These are phyloP conservation scores for Drosophila kepulauana DNA, from an alignment of 1,140 invertebrate species.

Conservation along the genomic window DNA sequence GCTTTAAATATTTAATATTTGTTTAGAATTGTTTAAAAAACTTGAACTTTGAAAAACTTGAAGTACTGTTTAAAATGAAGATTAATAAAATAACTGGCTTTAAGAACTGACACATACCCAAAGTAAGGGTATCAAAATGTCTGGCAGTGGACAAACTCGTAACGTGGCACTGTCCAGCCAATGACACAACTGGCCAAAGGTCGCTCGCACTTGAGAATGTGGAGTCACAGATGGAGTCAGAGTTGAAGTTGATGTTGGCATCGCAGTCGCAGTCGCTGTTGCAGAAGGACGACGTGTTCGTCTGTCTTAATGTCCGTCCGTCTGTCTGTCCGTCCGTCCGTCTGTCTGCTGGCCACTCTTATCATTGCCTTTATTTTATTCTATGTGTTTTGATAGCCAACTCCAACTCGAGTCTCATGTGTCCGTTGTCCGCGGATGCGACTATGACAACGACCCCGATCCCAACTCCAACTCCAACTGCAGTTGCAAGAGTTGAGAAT, in stretches of 20 bases:
- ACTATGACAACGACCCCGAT: not conserved
- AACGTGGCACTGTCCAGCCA: slow-evolving; percentile 19
- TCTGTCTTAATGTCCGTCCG: not conserved
- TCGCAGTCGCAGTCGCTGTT: not conserved
- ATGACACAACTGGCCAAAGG: slow-evolving; percentile 28
- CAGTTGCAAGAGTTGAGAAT: not conserved
- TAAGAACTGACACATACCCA: no score
- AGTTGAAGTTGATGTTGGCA: not conserved
- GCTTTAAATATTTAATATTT: no score
- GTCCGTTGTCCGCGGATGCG: slow-evolving; percentile 10
- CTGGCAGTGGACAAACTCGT: slow-evolving; percentile 1
- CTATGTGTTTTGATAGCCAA: slow-evolving; percentile 26
- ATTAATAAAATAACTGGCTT: no score
- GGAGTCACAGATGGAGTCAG: not conserved
- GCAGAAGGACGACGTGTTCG: not conserved
- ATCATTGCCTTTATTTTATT: slow-evolving; percentile 27
- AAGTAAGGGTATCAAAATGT: slow-evolving; percentile 9
- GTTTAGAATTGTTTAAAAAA: no score
- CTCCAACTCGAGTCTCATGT: slow-evolving; percentile 20
- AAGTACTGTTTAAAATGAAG: no score
- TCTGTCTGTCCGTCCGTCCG: not conserved
- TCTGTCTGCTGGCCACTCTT: slow-evolving; percentile 10
- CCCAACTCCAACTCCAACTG: not conserved
- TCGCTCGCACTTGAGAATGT: not conserved
- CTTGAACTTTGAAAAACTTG: no score